Evolutionary conservation across 2,797 vertebrate species (phyloP), one percentile per base, ranked within the genome.

Genomic region (Gymnoscopelus microlampas): DNA sequence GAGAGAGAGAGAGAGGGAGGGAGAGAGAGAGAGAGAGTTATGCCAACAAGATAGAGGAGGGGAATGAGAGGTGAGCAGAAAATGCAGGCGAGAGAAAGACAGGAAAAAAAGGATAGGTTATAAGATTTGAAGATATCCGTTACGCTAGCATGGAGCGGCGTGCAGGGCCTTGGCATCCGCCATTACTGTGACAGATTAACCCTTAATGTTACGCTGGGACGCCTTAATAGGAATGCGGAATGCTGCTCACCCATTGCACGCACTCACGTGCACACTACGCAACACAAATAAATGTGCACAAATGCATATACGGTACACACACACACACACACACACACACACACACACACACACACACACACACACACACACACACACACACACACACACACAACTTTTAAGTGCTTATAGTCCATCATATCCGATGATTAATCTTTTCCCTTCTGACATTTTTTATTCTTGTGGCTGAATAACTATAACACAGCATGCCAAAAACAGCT

Each of bases 141-240:
- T 29, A 35, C 67, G 12, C 12, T 26, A 44, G 53, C 24, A 63
- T 55, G 49, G 9, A 69, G 61, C 8, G 53, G 50, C 7, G 39
- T 7, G 39, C 9, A 73, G 29, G 50, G 47, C 50, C 47, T 60
- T 77, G 73, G 59, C 71, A 72, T 60, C 6, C 6, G 24, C 44
- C 74, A 76, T 81, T 77, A 77, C 73, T 65, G 53, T 79, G 81
- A 83, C 32, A 58, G 70, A 70, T 86, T 71, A 78, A 70, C 51
- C 75, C 72, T 84, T 84, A 72, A 79, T 71, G 59, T 75, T 19
- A 13, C 44, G 35, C 14, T 47, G 9, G n/a, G 15, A 66, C 53
- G 48, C 60, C 47, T 58, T 55, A 44, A 44, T 44, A 44, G 39
- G 39, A 44, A 44, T 10, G 9, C 39, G 39, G 39, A 44, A 44